Evolutionary conservation across 2,797 vertebrate genomes (phyloP), one percentile per base, ranked within the genome.

Genomic region (Poecilia gillii): DNA sequence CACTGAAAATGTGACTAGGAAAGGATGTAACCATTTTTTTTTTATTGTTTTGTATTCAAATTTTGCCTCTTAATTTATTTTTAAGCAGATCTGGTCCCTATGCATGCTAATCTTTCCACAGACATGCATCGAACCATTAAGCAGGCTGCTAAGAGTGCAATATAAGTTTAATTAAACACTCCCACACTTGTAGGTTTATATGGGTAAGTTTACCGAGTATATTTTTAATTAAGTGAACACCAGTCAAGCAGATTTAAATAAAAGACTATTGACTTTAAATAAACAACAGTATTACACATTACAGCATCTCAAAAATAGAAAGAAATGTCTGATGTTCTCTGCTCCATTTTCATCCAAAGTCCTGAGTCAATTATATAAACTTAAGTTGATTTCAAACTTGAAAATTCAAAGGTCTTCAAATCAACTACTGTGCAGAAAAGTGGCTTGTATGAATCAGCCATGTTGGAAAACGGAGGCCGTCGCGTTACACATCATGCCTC

Each of bases 31-130:
- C 31, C 20, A 28, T 78, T 14, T 20, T 12, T 9, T 71, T 72
- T 47, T 23, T 51, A 8, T 36, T 47, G 20, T 77, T 39, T 78
- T 6, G 36, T 68, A 39, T 73, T 70, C 66, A 33, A 51, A 28
- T 33, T 80, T 77, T 72, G 23, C 18, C 41, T 12, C 39, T 73
- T 23, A 25, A 47, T 49, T 78, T 73, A 16, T 81, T 80, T 77
- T 86, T 88, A 80, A 77, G 85, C 41, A 74, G 51, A 51, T 78
- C 76, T n/a, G 73, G 55, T 84, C 80, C 31, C 25, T 36, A 9
- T 43, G 39, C 11, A 43, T 11, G 73, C 77, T 70, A 70, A 49
- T 82, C 79, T 70, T 71, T 55, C 57, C 20, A 72, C 66, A 51
- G 76, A 83, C 47, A 62, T 39, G 6, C 81, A 55, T 79, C 53